Evolutionary conservation across 2,797 vertebrate species (phyloP), one percentile per base, ranked within the genome.

Genomic region (Lithobates sylvaticus): DNA sequence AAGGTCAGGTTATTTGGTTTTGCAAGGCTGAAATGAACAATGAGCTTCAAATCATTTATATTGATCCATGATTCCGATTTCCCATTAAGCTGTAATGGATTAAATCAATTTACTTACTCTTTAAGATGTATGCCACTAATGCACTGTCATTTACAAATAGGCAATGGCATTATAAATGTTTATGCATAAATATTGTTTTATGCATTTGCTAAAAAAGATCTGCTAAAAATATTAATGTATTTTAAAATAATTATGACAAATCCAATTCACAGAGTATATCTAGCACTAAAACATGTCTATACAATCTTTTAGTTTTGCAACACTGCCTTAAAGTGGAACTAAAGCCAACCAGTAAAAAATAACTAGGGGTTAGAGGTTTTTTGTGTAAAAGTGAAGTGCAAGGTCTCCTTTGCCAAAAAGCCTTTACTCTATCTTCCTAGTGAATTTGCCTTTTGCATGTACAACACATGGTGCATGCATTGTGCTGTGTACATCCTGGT

Each of bases 21-120:
- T 9, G 7, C 50, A 61, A 65, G 12, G 68, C 76, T 78, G 75
- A 78, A 72, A 64, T 47, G 76, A 78, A 32, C 67, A 77, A 77
- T 78, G 83, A 77, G 54, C 54, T 65, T 73, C 21, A 61, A 84
- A 78, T 78, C 50, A 78, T 84, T 84, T 78, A 72, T 78, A 78
- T 84, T 78, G 76, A 84, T 78, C 76, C 44, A 69, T 84, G 58
- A 71, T 71, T 77, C 65, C 29, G 44, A 70, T 84, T 84, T 71
- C 10, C 83, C 65, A 77, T 77, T 84, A 70, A 77, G 47, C 74
- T 54, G 71, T 58, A 84, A 29, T 61, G 83, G 64, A 69, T 71
- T 26, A 27, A 77, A 84, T 76, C 65, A 32, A 76, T 75, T 76
- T 68, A 69, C 39, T 76, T 50, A 34, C 4, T 27, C 4, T 54